Percentiles rank a stretch among this genome's conserved stretches.
Conservation (phyloP, 37 sponge, comb jelly and placozoan species). For the Sycon ciliatum region DNA sequence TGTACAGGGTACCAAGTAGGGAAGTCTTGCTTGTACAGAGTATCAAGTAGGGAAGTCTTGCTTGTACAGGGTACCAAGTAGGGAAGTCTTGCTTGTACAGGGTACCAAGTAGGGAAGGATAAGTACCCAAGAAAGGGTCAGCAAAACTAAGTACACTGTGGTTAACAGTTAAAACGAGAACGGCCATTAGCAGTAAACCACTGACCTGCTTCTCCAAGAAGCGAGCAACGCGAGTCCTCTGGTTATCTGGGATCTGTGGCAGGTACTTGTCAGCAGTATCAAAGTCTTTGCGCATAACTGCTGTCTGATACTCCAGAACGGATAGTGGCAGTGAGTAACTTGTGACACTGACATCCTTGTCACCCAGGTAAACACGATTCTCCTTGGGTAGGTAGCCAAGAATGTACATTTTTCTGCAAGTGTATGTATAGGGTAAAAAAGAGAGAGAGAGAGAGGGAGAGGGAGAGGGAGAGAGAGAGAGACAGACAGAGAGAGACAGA, state of each 20-base stretch:
- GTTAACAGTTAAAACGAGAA: not conserved
- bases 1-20: too few relatives aligned
- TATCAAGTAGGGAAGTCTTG: too few relatives aligned
- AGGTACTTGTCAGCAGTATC: conserved; percentile 75
- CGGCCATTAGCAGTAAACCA: not conserved
- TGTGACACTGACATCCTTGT: conserved; percentile 76
- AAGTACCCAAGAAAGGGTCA: too few relatives aligned
- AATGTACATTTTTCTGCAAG: conserved; percentile 64
- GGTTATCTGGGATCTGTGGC: conserved; percentile 60
- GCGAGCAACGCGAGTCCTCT: conserved; percentile 84
- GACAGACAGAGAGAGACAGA: too few relatives aligned
- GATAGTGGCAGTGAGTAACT: conserved; percentile 72
- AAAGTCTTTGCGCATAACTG: conserved; percentile 91
- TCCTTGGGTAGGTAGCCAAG: conserved; percentile 87
- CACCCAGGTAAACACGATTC: conserved; percentile 83
- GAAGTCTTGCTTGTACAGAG: too few relatives aligned
- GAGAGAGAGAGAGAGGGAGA: too few relatives aligned
- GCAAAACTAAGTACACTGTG: too few relatives aligned
- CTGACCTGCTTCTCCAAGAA: conserved; percentile 80
- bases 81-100: too few relatives aligned
- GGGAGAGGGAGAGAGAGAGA: too few relatives aligned
- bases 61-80: too few relatives aligned
- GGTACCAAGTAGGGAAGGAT: too few relatives aligned
- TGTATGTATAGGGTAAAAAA: too few relatives aligned
- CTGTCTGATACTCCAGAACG: conserved; percentile 93